phyloP scores from a whole-genome alignment of 2,888 invertebrate species.

The Melipona bicolor region DNA sequence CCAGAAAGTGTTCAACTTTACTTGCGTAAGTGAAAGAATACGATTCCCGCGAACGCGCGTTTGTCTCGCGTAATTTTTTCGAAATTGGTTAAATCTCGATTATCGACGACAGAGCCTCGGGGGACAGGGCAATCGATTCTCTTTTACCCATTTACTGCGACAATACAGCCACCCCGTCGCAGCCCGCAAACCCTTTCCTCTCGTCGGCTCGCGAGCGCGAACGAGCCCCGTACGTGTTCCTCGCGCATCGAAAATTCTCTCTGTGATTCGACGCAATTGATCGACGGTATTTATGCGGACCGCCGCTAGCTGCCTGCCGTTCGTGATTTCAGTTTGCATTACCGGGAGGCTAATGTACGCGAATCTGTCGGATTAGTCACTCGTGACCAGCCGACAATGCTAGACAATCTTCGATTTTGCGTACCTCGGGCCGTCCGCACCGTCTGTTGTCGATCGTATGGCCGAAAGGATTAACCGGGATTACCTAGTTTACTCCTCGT shows the following conservation, averaged over 20 bases:
- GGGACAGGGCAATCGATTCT: conserved; percentile 61
- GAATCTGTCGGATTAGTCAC: conserved; percentile 65
- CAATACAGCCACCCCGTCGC: conserved; percentile 54
- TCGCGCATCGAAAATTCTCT: conserved; percentile 77
- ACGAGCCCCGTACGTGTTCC: not conserved
- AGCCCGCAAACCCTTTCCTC: conserved; percentile 17
- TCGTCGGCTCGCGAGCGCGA: conserved; percentile 3
- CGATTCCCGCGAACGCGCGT: too few relatives aligned
- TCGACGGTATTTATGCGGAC: conserved; percentile 79
- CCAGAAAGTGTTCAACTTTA: too few relatives aligned
- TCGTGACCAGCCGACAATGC: conserved; percentile 67
- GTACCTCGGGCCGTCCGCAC: not conserved
- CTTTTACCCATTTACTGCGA: conserved; percentile 69
- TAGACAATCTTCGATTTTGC: conserved; percentile 30
- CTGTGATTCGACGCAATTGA: conserved; percentile 79
- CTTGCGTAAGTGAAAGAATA: too few relatives aligned
- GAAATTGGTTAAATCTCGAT: conserved; percentile 71
- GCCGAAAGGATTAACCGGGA: not conserved
- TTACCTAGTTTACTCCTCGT: not conserved
- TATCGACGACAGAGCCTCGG: conserved; percentile 55
- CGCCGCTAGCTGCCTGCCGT: conserved; percentile 72
- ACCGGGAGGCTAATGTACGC: conserved; percentile 50
- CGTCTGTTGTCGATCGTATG: not conserved
- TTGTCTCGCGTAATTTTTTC: conserved; percentile 40
- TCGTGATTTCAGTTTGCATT: conserved; percentile 73